Conservation (phyloP, 1,140 invertebrate species). For the Scaptomyza pallida region DNA sequence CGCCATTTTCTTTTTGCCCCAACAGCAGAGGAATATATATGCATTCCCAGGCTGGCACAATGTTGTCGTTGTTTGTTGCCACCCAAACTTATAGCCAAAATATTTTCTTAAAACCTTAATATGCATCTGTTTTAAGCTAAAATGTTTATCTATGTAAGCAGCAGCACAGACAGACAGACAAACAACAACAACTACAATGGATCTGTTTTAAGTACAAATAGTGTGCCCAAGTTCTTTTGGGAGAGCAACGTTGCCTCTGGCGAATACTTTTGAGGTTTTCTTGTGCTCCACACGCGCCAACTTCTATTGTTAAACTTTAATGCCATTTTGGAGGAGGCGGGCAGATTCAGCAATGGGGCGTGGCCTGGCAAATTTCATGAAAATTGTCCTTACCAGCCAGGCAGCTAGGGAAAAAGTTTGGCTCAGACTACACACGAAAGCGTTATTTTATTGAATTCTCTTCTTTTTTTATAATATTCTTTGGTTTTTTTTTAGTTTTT, state of each 20-base stretch:
- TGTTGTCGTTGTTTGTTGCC: conserved; percentile 11
- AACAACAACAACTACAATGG: conserved; percentile 65
- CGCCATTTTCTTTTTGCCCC: conserved; percentile 57
- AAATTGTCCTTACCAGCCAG: conserved; percentile 54
- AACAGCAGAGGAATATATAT: conserved; percentile 56
- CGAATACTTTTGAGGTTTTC: conserved; percentile 66
- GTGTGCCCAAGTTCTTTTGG: conserved; percentile 36
- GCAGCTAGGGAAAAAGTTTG: conserved; percentile 54
- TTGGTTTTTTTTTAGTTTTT: conserved; percentile 1
- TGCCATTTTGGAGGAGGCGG: conserved; percentile 41
- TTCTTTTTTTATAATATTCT: neutral
- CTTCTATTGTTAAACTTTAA: conserved; percentile 70
- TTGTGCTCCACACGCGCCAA: conserved; percentile 53
- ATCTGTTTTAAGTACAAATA: conserved; percentile 78
- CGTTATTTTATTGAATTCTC: conserved; percentile 79
- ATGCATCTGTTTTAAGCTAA: conserved; percentile 47
- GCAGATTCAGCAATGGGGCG: conserved; percentile 33
- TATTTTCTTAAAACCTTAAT: conserved; percentile 1
- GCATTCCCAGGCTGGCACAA: conserved; percentile 58
- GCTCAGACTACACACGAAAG: conserved; percentile 54
- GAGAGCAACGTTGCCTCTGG: neutral
- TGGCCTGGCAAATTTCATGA: conserved; percentile 68
- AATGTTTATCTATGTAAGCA: conserved; percentile 78
- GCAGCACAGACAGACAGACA: conserved; percentile 49
- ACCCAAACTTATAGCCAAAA: neutral